Base-by-base conservation (phyloP, 2,888 invertebrate species). In the Apamea sordens region DNA sequence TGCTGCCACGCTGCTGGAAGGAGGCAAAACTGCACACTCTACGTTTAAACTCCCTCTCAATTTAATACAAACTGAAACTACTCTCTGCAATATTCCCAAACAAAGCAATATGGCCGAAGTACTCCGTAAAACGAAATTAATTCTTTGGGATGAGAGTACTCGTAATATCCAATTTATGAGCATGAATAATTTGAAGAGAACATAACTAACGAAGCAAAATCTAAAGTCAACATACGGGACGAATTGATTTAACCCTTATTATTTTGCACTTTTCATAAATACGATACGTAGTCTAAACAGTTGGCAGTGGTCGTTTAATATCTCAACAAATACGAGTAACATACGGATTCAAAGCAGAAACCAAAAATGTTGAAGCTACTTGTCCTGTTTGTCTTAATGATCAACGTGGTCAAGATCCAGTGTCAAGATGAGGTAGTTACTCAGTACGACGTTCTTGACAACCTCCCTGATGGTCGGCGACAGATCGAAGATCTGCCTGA, bases 301-400 rank as follows among this genome's bases (percentile, higher is more conserved):
- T 50, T 15, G 11, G 5, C 32, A 18, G 18, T 28, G 15, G 21
- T 73, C n/a, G 8, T 11, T n/a, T 36, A 15, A 68, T 28, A 21
- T 41, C 13, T 36, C 10, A 50, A 50, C n/a, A 50, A 67, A 13
- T 32, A n/a, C n/a, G n/a, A n/a, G n/a, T n/a, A 32, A n/a, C 18
- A 5, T 32, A 47, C 11, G 5, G 47, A 7, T n/a, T 21, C 13
- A 36, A 36, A n/a, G 24, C 5, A 6, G 36, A 28, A 36, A 8
- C 28, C 18, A n/a, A 47, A 61, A 59, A 76, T 61, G 61, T 50
- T 72, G 15, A 76, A 76, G 47, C 21, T 73, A 4, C 4, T 76
- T 0, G 1, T 76, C 1, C 47, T 72, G 11, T 24, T 68, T 21
- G 10, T 74, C 15, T 36, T 73, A 50, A 32, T 50, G 32, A 32